Evolutionary conservation across 2,888 invertebrate species (phyloP).

Genomic region (Hermaeophaga mercurialis): DNA sequence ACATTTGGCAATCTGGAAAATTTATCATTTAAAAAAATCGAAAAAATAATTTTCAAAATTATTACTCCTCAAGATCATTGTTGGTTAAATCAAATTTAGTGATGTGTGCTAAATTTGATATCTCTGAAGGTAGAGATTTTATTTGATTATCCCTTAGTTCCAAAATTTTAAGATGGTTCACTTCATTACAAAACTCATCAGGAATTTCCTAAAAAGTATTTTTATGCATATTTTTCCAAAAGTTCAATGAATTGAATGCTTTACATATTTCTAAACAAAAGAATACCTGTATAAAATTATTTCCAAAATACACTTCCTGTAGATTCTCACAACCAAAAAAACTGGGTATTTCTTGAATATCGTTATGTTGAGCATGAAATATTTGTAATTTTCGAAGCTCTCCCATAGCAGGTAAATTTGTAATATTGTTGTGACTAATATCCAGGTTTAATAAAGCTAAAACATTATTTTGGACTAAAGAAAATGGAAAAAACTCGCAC

Average conservation of each 20-base stretch:
- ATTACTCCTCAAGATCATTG: constrained; percentile 64
- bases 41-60: constrained; percentile 18
- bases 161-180: constrained; percentile 74
- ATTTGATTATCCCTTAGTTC: constrained; percentile 85
- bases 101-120: constrained; percentile 74
- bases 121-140: constrained; percentile 75
- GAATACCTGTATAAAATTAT: constrained; percentile 76
- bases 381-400: constrained; percentile 76
- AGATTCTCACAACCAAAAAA: constrained; percentile 76
- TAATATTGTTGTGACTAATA: constrained; percentile 73
- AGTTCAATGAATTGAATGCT: too few species aligned
- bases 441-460: constrained; percentile 74
- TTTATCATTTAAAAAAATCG: neutral
- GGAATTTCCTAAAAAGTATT: constrained; percentile 67
- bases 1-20: constrained; percentile 66
- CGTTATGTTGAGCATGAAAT: constrained; percentile 82
- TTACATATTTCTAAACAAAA: too few species aligned
- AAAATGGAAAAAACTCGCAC: too few species aligned
- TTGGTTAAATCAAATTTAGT: constrained; percentile 85
- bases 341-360: constrained; percentile 75
- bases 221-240: too few species aligned
- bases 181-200: constrained; percentile 71
- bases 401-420: constrained; percentile 68
- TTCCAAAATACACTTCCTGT: constrained; percentile 81
- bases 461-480: constrained; percentile 35